phyloP scores from a whole-genome alignment of 2,113 vertebrate genomes.

The Ptyas mucosa region DNA sequence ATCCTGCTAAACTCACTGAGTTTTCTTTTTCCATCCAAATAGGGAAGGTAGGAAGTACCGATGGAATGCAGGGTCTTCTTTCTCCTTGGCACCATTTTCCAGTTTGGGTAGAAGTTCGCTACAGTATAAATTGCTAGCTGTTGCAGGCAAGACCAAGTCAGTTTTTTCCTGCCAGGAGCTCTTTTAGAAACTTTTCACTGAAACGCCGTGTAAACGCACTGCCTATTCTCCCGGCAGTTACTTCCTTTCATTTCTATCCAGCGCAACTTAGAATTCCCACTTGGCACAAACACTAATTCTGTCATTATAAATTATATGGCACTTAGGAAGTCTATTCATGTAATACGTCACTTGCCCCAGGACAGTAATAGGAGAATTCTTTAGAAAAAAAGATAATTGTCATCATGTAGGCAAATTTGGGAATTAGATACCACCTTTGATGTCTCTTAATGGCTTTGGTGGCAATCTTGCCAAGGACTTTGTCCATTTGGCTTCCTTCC shows the following conservation, averaged over 20 bases:
- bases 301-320: not conserved
- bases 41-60: not conserved
- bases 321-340: not conserved
- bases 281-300: not conserved
- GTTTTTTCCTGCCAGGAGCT: too few species aligned
- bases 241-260: not conserved
- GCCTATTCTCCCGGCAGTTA: not conserved
- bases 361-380: conserved; percentile 15
- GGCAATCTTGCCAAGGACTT: not conserved
- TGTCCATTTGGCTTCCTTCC: not conserved
- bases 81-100: not conserved
- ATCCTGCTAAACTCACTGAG: not conserved
- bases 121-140: not conserved
- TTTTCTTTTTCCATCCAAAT: not conserved
- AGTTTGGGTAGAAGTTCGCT: not conserved
- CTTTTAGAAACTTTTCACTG: conserved; percentile 5
- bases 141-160: not conserved
- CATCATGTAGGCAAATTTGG: not conserved
- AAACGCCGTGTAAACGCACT: not conserved
- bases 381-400: not conserved
- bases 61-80: not conserved
- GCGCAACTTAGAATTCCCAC: not conserved
- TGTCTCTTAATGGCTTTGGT: not conserved
- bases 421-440: not conserved
- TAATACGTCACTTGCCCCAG: conserved; percentile 22